These are phyloP conservation scores for Drosophila pallidifrons DNA, from an alignment of 1,140 invertebrate species.

Conservation along the genomic window DNA sequence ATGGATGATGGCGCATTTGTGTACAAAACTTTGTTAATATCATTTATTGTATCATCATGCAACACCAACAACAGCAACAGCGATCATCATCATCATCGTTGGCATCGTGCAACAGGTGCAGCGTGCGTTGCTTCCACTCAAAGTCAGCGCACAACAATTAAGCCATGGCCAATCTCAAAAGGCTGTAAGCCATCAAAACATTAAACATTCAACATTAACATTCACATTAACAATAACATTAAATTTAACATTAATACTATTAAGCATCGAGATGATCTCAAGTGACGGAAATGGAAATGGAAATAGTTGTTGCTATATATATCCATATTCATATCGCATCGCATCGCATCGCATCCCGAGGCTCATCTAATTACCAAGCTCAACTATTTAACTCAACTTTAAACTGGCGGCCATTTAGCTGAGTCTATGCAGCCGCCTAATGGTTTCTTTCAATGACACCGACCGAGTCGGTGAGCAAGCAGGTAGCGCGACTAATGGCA, in stretches of 20 bases:
- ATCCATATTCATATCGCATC: background rate
- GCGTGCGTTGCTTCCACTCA: conserved; percentile 8
- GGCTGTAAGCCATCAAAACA: conserved; percentile 58
- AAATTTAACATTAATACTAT: conserved; percentile 1
- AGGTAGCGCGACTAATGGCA: conserved; percentile 17
- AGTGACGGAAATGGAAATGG: conserved; percentile 42
- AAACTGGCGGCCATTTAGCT: conserved; percentile 55
- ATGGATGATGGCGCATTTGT: conserved; percentile 50
- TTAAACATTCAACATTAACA: conserved; percentile 26
- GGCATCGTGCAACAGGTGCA: conserved; percentile 31
- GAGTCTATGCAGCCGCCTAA: conserved; percentile 48
- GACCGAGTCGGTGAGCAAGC: background rate
- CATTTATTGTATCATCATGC: background rate
- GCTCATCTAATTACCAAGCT: conserved; percentile 59
- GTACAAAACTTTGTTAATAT: conserved; percentile 3
- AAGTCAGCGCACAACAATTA: conserved; percentile 42
- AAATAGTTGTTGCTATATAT: background rate
- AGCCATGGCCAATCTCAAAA: conserved; percentile 39
- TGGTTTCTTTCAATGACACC: conserved; percentile 69
- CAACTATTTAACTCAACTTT: conserved; percentile 30
- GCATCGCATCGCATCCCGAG: conserved; percentile 11
- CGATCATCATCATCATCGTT: background rate
- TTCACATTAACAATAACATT: conserved; percentile 7
- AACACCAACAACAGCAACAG: background rate
- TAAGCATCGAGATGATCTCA: conserved; percentile 10